Base-by-base conservation (phyloP, 2,113 vertebrate genomes). In the Circaetus cinerascens region DNA sequence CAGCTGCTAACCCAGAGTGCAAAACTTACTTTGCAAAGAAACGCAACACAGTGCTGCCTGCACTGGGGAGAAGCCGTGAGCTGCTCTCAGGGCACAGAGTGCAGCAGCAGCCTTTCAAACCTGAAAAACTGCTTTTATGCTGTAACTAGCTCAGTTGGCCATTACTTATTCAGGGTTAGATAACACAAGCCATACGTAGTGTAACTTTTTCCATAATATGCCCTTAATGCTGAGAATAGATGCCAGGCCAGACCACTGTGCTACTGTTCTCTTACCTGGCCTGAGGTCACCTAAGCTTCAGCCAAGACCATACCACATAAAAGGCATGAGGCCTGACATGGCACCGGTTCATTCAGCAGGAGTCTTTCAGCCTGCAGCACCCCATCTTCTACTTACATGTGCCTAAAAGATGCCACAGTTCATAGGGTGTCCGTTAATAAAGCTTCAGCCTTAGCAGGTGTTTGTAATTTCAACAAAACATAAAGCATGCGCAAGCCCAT, bases 291-390 rank as follows among this genome's bases (percentile, higher is more conserved):
- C 46, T 1, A 2, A 20, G 43, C 40, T 60, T 22, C 48, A 64
- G 51, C 36, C 48, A n/a, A 50, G 34, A 2, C 86, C 18, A 9
- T 5, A 15, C 26, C 32, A n/a, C 27, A 3, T 3, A 18, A 64
- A 23, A 23, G 2, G 8, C 26, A 5, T 0, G 4, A 60, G 29
- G n/a, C 40, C 11, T 18, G 36, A 9, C 2, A 1, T 2, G 26
- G 51, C 30, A 10, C 8, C 10, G 11, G 12, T 20, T 81, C 26
- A 11, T 15, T 48, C 66, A 38, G 27, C 1, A 10, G 11, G 9
- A 77, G n/a, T 13, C 46, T 20, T 10, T 41, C 53, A 63, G 50
- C 43, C 27, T 41, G 43, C 21, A n/a, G 8, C n/a, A 17, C 14
- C 4, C 22, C 23, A 34, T 7, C 25, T 62, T 29, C 26, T 59